phyloP scores from a whole-genome alignment of 2,113 vertebrate species.

The Plecturocebus donacophilus region DNA sequence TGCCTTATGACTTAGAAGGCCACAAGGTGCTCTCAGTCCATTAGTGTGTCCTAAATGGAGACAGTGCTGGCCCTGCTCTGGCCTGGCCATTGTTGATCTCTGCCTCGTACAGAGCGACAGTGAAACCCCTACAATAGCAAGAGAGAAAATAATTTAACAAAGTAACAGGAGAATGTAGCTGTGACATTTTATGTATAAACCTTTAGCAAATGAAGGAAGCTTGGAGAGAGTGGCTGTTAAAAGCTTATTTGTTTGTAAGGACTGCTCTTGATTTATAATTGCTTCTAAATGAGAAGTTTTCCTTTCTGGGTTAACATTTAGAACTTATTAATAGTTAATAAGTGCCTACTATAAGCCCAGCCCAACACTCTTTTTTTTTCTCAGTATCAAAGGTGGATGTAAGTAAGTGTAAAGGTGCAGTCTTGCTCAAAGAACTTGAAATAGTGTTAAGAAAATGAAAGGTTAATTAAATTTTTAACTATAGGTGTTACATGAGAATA shows the following conservation, averaged over 20 bases:
- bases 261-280: background rate
- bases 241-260: background rate
- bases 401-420: background rate
- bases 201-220: background rate
- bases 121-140: background rate
- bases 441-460: background rate
- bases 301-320: background rate
- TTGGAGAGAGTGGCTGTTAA: background rate
- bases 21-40: background rate
- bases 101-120: background rate
- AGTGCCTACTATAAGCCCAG: background rate
- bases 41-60: background rate
- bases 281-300: conserved; percentile 4
- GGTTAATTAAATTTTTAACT: background rate
- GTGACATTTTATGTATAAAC: background rate
- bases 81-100: background rate
- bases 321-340: background rate
- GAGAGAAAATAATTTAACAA: background rate
- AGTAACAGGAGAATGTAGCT: background rate
- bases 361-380: background rate
- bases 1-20: conserved; percentile 50
- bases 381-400: background rate
- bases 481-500: background rate
- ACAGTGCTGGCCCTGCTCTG: background rate
- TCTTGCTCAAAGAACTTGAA: background rate